Evolutionary conservation across 2,797 vertebrate genomes (phyloP), one percentile per base, ranked within the genome.

Genomic region (Spinus pinus): DNA sequence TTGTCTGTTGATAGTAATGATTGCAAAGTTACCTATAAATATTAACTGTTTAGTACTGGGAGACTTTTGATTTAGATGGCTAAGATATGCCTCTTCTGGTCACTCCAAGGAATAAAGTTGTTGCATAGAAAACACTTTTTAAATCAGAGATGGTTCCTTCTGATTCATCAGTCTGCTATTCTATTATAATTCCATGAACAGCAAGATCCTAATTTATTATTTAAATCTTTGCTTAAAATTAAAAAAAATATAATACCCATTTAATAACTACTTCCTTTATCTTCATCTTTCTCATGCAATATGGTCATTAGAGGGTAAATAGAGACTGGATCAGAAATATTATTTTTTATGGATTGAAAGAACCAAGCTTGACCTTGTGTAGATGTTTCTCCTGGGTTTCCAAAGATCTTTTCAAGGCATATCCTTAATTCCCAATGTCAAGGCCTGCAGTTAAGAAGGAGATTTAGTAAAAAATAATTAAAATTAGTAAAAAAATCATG

Each of bases 1-100:
- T 93, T 96, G 94, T 96, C 91, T 96, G 94, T 93, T 96, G 95
- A 96, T 95, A 94, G 92, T 22, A 80, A 96, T 83, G 94, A 91
- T 96, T 96, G 78, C 70, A 93, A 96, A 97, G 93, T 97, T 97
- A 97, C 95, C 87, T 96, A 94, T 97, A 96, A 96, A 97, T 97
- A 96, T 96, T 96, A 97, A 96, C 97, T 96, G 37, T 95, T 96
- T 94, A 86, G 77, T 87, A 90, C 64, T 91, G 88, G 88, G 86
- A 88, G 66, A 84, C 37, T 90, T 93, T 96, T 97, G 69, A 61
- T 78, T 90, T 87, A 39, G 33, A 24, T 64, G 47, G 64, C 42
- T 79, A 20, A 81, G 77, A 41, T 47, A 50, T 11, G 39, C 13
- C 22, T 75, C 69, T 90, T 57, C 61, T 54, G 84, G 51, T 53